Conservation (phyloP, 2,888 invertebrate genomes). For the Esperia sulphurella region DNA sequence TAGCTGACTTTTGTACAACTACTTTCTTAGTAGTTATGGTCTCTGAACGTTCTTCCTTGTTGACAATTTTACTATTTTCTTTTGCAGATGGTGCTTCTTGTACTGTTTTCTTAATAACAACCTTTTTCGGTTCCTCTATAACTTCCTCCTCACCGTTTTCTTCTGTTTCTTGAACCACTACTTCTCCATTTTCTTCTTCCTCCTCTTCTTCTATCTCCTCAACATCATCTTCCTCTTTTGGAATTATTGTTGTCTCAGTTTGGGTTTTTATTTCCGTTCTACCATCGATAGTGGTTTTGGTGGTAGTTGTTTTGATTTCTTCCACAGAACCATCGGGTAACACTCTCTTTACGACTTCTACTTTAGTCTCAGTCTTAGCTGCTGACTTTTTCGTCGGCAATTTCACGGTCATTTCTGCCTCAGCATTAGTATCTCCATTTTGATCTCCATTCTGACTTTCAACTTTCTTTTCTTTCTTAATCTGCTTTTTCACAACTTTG, state of each 20-base stretch:
- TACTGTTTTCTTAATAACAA: conserved; percentile 18
- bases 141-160: conserved; percentile 21
- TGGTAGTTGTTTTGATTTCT: conserved; percentile 67
- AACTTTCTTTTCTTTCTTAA: conserved; percentile 44
- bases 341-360: conserved; percentile 58
- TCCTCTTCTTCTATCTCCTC: conserved; percentile 46
- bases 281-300: conserved; percentile 66
- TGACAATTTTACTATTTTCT: conserved; percentile 44
- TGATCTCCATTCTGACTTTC: conserved; percentile 52
- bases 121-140: conserved; percentile 22
- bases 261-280: conserved; percentile 64
- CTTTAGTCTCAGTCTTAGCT: conserved; percentile 66
- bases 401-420: conserved; percentile 58
- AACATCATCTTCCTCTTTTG: conserved; percentile 54
- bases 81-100: conserved; percentile 22
- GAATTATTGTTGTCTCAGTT: conserved; percentile 61
- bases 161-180: conserved; percentile 26
- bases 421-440: conserved; percentile 51
- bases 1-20: conserved; percentile 35
- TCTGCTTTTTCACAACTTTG: conserved; percentile 53
- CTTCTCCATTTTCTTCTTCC: conserved; percentile 29
- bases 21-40: conserved; percentile 55
- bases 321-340: conserved; percentile 62
- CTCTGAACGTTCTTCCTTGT: conserved; percentile 55
- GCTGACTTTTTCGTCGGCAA: conserved; percentile 60